phyloP scores from a whole-genome alignment of 2,888 invertebrate genomes.

The Eupithecia exiguata region DNA sequence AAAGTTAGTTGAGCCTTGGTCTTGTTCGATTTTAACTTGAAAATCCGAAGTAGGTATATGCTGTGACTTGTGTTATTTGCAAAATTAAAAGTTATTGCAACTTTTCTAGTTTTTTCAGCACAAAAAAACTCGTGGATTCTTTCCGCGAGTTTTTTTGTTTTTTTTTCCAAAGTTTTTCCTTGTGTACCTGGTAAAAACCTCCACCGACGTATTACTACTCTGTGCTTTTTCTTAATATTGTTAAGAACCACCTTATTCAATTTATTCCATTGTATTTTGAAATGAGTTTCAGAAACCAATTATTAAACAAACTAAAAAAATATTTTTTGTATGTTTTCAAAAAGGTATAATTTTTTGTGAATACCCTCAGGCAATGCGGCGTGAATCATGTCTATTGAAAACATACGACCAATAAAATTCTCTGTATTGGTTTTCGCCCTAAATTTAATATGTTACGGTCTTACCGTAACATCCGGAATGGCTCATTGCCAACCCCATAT shows the following conservation, averaged over 20 bases:
- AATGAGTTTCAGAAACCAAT: not conserved
- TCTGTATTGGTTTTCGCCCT: constrained; percentile 38
- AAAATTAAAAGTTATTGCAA: not conserved
- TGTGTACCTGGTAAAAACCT: not conserved
- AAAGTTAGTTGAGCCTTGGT: constrained; percentile 56
- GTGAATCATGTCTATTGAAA: constrained; percentile 35
- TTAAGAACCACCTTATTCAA: not conserved
- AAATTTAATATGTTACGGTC: constrained; percentile 32
- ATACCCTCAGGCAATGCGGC: constrained; percentile 22
- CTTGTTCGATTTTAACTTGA: constrained; percentile 43
- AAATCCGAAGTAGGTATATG: constrained; percentile 11
- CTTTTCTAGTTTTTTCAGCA: not conserved
- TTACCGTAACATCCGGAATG: constrained; percentile 36
- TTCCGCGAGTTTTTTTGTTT: not conserved
- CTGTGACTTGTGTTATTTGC: not conserved
- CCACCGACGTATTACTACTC: not conserved
- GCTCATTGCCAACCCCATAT: constrained; percentile 36
- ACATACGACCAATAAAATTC: constrained; percentile 41
- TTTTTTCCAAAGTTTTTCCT: not conserved
- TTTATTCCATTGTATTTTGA: not conserved
- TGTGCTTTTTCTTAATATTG: not conserved
- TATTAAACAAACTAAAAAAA: not conserved
- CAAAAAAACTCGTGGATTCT: no score
- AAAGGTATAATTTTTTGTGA: not conserved
- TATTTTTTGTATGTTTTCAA: no score